Evolutionary conservation across 2,888 invertebrate species (phyloP).

Genomic region (Spodoptera littoralis): DNA sequence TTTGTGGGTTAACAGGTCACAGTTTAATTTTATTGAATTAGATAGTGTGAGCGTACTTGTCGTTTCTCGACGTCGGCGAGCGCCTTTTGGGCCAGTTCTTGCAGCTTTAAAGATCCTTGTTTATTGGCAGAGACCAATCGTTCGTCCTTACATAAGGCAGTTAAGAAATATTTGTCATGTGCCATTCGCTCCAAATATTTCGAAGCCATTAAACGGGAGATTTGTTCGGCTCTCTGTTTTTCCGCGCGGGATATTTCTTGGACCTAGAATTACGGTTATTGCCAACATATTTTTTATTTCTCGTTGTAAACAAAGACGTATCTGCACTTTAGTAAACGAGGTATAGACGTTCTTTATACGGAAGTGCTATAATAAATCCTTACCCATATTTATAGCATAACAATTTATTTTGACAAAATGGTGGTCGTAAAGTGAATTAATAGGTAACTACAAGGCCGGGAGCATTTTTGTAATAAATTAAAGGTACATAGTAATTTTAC

Average conservation of each 20-base stretch:
- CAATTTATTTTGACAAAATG: constrained; percentile 12
- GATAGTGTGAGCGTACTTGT: constrained; percentile 68
- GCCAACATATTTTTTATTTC: constrained; percentile 57
- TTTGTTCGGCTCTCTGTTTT: constrained; percentile 77
- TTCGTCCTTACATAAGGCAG: constrained; percentile 79
- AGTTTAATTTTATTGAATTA: constrained; percentile 31
- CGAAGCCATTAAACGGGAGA: constrained; percentile 82
- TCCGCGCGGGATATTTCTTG: constrained; percentile 80
- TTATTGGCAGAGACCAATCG: constrained; percentile 80
- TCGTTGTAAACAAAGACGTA: constrained; percentile 49
- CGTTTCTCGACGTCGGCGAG: constrained; percentile 79
- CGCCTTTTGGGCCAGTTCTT: constrained; percentile 77
- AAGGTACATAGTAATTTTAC: too few relatives aligned
- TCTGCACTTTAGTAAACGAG: constrained; percentile 44
- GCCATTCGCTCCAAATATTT: constrained; percentile 86
- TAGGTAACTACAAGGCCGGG: too few relatives aligned
- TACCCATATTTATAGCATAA: constrained; percentile 11
- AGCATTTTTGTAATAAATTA: too few relatives aligned
- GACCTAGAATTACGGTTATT: constrained; percentile 70
- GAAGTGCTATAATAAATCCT: constrained; percentile 35
- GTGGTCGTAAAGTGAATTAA: background rate
- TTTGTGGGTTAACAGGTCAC: constrained; percentile 37
- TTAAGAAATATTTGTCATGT: constrained; percentile 84
- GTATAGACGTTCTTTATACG: constrained; percentile 12
- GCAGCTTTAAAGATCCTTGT: constrained; percentile 75